These are phyloP conservation scores for Pterostichus niger DNA, from an alignment of 2,888 invertebrate species.

Conservation along the genomic window DNA sequence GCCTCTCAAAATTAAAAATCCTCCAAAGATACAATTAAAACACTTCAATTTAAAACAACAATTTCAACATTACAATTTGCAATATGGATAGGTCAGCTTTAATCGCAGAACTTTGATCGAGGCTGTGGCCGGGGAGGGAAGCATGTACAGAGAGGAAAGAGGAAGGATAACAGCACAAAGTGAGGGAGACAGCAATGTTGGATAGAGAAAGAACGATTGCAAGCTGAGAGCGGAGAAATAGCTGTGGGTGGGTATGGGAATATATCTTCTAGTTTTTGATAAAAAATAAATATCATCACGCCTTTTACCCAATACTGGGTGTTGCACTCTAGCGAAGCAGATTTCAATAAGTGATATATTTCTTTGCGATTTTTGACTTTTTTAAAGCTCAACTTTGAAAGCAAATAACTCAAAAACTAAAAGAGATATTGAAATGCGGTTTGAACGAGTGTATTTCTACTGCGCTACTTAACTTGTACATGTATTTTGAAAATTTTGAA, in stretches of 20 bases:
- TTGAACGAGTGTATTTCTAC: too few relatives aligned
- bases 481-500: too few relatives aligned
- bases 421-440: too few relatives aligned
- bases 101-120: not conserved
- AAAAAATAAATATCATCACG: too few relatives aligned
- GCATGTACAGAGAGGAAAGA: not conserved
- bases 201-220: not conserved
- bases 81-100: not conserved
- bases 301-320: too few relatives aligned
- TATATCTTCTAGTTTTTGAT: too few relatives aligned
- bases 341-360: too few relatives aligned
- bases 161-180: not conserved
- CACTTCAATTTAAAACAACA: not conserved
- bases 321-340: too few relatives aligned
- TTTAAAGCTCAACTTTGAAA: too few relatives aligned
- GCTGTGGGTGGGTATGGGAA: not conserved
- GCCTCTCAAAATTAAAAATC: constrained; percentile 6
- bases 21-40: not conserved
- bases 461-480: too few relatives aligned
- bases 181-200: not conserved
- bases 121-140: not conserved
- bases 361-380: too few relatives aligned
- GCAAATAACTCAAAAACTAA: too few relatives aligned
- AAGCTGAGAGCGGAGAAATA: constrained; percentile 2
- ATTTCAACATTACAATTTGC: not conserved